These are phyloP conservation scores for Phalanger gymnotis DNA, from an alignment of 2,797 vertebrate species.

Conservation along the genomic window DNA sequence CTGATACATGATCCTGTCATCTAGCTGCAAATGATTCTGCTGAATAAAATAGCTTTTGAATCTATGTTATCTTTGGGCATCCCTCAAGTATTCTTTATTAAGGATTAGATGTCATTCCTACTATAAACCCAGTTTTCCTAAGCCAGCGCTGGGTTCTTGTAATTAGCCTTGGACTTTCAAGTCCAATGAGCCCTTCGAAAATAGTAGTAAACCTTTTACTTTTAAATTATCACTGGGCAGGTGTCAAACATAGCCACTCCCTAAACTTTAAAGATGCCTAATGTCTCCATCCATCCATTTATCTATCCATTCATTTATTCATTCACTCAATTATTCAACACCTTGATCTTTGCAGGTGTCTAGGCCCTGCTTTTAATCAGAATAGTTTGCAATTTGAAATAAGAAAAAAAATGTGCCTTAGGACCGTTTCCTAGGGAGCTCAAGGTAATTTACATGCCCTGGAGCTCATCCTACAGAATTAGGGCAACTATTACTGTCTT, in stretches of 20 bases:
- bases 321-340: conserved; percentile 63
- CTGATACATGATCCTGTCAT: background rate
- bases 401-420: conserved; percentile 46
- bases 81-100: conserved; percentile 30
- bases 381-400: conserved; percentile 63
- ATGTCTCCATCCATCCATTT: conserved; percentile 12
- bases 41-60: background rate
- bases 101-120: conserved; percentile 56
- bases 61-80: background rate
- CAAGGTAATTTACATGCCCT: background rate
- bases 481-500: background rate
- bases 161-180: conserved; percentile 50
- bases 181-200: conserved; percentile 74
- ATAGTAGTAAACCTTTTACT: conserved; percentile 58
- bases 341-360: conserved; percentile 69
- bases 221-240: conserved; percentile 69
- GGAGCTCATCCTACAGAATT: background rate
- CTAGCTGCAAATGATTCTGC: background rate
- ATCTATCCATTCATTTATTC: conserved; percentile 50
- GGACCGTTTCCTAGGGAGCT: conserved; percentile 18
- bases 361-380: conserved; percentile 73
- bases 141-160: background rate
- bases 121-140: conserved; percentile 61
- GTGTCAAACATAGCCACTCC: conserved; percentile 74
- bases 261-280: conserved; percentile 69